These are phyloP conservation scores for Lasioglossum morio DNA, from an alignment of 2,888 invertebrate species.

Conservation along the genomic window DNA sequence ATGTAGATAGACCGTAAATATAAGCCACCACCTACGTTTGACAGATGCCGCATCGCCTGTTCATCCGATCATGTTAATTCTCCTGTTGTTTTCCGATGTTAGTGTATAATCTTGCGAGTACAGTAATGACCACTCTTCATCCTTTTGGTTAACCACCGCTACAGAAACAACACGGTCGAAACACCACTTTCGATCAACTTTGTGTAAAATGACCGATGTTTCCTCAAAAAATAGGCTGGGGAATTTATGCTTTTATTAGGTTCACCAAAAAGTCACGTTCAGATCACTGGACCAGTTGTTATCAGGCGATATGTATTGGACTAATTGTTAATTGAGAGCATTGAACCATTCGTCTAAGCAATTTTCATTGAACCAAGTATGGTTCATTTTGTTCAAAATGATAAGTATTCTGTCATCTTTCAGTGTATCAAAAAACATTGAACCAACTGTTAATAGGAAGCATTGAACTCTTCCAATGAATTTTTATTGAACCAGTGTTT, in stretches of 20 bases:
- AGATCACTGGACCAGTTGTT: neutral
- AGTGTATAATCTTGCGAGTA: constrained; percentile 40
- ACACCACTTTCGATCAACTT: neutral
- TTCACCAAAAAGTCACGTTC: neutral
- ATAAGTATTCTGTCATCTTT: neutral
- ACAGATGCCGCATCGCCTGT: neutral
- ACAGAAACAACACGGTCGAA: constrained; percentile 11
- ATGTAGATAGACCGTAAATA: neutral
- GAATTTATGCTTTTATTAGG: neutral
- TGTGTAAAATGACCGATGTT: constrained; percentile 18
- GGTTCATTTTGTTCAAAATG: too few species aligned
- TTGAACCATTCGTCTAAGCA: neutral
- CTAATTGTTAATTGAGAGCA: neutral
- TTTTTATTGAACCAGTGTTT: neutral
- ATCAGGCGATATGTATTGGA: neutral
- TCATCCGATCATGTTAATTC: constrained; percentile 21
- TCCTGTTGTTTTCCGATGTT: constrained; percentile 22
- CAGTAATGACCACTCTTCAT: constrained; percentile 33
- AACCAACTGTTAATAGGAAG: neutral
- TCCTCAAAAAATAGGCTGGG: neutral
- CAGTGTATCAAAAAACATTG: neutral
- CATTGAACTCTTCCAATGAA: neutral
- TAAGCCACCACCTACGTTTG: constrained; percentile 15
- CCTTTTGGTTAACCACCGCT: constrained; percentile 31
- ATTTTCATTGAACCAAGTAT: too few species aligned